Base-by-base conservation (phyloP, 2,797 vertebrate species). In the Oreortyx pictus region DNA sequence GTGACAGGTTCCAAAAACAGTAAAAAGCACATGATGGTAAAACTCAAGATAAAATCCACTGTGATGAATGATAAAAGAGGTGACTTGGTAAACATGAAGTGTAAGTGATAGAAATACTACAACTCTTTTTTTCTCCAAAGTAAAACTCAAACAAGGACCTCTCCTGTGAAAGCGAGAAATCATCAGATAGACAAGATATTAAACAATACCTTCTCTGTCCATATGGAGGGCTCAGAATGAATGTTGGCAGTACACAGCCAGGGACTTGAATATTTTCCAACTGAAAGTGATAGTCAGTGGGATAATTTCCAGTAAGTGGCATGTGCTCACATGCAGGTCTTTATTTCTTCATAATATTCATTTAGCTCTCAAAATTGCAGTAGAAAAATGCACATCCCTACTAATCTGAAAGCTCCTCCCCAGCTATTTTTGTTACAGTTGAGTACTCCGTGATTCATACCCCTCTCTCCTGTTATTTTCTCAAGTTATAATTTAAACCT, bases 151-250 rank as follows among this genome's bases (percentile, higher is more conserved):
- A 82, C 56, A 88, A 88, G 39, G 62, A 52, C 44, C 31, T 92
- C 47, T 82, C 77, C 35, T 1, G 0, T 82, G 83, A 73, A 93
- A 90, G 72, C 20, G 41, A 68, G 78, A 90, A 93, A 82, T 66
- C 25, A 46, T 87, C 82, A 86, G 62, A 79, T 49, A 44, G 59
- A 84, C 27, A 29, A 78, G 50, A 81, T 88, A 88, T 57, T 67
- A 71, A 91, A 91, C 89, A 94, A 67, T 94, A 70, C 57, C 37
- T 86, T 60, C 89, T 88, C 82, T 92, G 92, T 94, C 71, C 70
- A 29, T 91, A 57, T 49, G 80, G 85, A 88, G 50, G n/a, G 56
- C 50, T 75, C 85, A 70, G 77, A 86, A 82, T 49, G 64, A 86
- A 91, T 49, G 50, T 7, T 91, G 89, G 85, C 91, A 88, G 59